Conservation (phyloP, 92 coral and sea anemone species). For the Muricea muricata region DNA sequence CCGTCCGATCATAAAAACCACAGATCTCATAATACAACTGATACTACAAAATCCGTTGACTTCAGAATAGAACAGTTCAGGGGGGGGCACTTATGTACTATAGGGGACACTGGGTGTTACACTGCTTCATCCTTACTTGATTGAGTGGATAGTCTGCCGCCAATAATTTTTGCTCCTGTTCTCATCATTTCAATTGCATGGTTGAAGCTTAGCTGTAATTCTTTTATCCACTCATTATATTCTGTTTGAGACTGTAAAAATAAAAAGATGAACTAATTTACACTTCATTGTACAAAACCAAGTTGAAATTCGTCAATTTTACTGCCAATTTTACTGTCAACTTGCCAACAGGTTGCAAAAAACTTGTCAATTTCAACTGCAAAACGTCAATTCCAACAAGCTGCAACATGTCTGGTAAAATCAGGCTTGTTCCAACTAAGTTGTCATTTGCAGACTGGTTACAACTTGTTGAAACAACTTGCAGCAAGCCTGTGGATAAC, state of each 20-base stretch:
- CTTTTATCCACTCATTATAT: conserved; percentile 95
- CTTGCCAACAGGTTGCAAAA: too few relatives aligned
- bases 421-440: too few relatives aligned
- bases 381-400: too few relatives aligned
- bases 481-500: too few relatives aligned
- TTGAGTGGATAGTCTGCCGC: conserved; percentile 92
- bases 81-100: background rate
- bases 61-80: background rate
- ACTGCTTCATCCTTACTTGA: conserved; percentile 90
- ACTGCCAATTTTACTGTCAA: too few relatives aligned
- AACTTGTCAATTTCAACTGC: too few relatives aligned
- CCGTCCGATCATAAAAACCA: background rate
- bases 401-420: too few relatives aligned
- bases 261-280: background rate
- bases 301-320: too few relatives aligned
- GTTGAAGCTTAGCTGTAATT: conserved; percentile 92
- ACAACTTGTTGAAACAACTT: too few relatives aligned
- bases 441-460: too few relatives aligned
- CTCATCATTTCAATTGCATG: conserved; percentile 98
- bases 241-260: conserved; percentile 87
- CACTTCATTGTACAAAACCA: too few relatives aligned
- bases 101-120: conserved; percentile 1
- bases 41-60: background rate
- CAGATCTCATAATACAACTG: background rate
- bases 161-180: conserved; percentile 97